Evolutionary conservation across 2,797 vertebrate species (phyloP).

Genomic region (Delichon dasypus): DNA sequence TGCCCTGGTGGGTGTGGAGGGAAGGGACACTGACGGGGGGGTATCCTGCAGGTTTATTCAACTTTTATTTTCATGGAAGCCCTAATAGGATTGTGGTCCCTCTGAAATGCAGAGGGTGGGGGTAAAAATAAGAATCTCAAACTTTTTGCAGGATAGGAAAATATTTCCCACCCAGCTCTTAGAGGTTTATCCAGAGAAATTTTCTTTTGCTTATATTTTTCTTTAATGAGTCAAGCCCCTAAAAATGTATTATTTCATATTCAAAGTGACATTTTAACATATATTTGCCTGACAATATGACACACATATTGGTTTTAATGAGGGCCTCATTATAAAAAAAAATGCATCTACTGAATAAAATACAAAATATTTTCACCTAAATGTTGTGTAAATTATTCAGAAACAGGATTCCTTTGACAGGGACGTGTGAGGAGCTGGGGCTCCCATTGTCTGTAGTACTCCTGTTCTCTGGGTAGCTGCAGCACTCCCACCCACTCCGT

Average conservation of each 20-base stretch:
- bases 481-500: not conserved
- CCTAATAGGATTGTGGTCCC: not conserved
- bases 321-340: conserved; percentile 60
- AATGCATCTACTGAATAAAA: conserved; percentile 59
- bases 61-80: not conserved
- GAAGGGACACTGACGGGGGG: not conserved
- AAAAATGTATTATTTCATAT: conserved; percentile 64
- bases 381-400: conserved; percentile 65
- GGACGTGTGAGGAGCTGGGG: not conserved
- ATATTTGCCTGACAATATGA: conserved; percentile 73
- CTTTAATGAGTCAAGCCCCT: conserved; percentile 61
- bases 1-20: not conserved
- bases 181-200: not conserved
- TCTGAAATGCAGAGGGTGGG: not conserved
- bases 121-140: not conserved
- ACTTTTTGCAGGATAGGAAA: not conserved
- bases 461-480: not conserved
- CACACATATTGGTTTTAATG: conserved; percentile 67
- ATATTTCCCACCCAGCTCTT: not conserved
- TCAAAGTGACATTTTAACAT: conserved; percentile 72
- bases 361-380: conserved; percentile 72
- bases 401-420: conserved; percentile 49
- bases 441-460: not conserved
- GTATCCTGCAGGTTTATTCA: not conserved
- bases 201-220: conserved; percentile 39